phyloP scores from a whole-genome alignment of 2,113 vertebrate genomes.

The Hemicordylus capensis region DNA sequence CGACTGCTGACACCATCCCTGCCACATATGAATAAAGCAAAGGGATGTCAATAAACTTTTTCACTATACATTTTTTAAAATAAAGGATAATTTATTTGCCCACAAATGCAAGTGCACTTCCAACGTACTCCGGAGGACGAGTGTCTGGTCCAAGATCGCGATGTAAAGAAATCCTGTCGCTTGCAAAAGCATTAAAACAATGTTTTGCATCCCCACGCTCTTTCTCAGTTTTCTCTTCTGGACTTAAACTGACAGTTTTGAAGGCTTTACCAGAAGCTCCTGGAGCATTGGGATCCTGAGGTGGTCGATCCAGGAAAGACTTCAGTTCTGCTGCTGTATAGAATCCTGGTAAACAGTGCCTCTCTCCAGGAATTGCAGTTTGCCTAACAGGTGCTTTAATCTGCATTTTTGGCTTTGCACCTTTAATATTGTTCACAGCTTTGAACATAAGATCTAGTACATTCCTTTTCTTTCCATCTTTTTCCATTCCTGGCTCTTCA shows the following conservation, averaged over 20 bases:
- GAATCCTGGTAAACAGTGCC: conserved; percentile 85
- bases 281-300: conserved; percentile 86
- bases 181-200: conserved; percentile 96
- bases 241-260: conserved; percentile 80
- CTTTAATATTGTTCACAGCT: conserved; percentile 94
- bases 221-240: conserved; percentile 90
- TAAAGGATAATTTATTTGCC: not conserved
- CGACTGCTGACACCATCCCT: too few relatives aligned
- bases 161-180: conserved; percentile 95
- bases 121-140: conserved; percentile 95
- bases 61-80: not conserved
- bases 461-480: conserved; percentile 84
- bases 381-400: conserved; percentile 90
- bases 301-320: conserved; percentile 86
- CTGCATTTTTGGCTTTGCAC: conserved; percentile 95
- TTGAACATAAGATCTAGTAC: conserved; percentile 91
- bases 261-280: conserved; percentile 93
- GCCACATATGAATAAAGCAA: not conserved
- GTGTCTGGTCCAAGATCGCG: conserved; percentile 96
- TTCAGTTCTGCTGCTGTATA: conserved; percentile 90
- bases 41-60: not conserved
- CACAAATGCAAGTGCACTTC: conserved; percentile 31
- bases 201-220: conserved; percentile 91
- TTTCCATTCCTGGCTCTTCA: conserved; percentile 85
- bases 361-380: conserved; percentile 68